Percentiles rank a stretch among this genome's conserved stretches.
These are phyloP conservation scores for Epirrhoe alternata DNA, from an alignment of 2,888 invertebrate species.

Conservation along the genomic window DNA sequence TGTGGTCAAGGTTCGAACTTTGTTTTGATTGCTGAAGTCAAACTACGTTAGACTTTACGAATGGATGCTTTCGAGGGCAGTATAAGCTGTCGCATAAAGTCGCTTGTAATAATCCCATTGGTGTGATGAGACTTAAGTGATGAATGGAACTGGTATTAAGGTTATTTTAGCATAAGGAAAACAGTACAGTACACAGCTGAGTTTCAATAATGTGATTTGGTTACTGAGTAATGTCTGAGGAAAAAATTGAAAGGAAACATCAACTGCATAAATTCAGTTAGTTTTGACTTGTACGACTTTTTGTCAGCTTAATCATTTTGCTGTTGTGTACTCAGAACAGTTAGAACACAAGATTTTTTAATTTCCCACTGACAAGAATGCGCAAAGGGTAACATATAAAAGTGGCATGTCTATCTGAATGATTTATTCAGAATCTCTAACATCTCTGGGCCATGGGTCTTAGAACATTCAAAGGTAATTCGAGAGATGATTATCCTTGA, in stretches of 20 bases:
- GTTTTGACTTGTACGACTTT: neutral
- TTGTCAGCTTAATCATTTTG: neutral
- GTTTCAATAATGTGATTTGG: slow-evolving; percentile 2
- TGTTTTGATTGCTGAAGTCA: neutral
- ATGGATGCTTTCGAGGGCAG: neutral
- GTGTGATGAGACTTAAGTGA: neutral
- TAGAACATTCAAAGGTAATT: neutral
- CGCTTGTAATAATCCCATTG: neutral
- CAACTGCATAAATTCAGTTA: neutral
- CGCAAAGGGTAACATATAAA: too few species aligned
- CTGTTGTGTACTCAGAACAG: neutral
- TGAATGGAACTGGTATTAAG: neutral
- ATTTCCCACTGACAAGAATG: neutral
- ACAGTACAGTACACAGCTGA: slow-evolving; percentile 1
- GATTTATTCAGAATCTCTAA: neutral
- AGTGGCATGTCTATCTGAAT: neutral
- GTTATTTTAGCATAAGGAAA: slow-evolving; percentile 9
- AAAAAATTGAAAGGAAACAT: too few species aligned
- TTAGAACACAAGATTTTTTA: neutral
- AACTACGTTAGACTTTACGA: neutral
- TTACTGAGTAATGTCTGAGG: neutral
- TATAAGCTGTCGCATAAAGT: neutral
- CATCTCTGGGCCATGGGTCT: neutral
- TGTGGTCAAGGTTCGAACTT: neutral
- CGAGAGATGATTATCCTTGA: slow-evolving; percentile 42